These are phyloP conservation scores for Dione vanillae DNA, from an alignment of 2,888 invertebrate species.

Conservation along the genomic window DNA sequence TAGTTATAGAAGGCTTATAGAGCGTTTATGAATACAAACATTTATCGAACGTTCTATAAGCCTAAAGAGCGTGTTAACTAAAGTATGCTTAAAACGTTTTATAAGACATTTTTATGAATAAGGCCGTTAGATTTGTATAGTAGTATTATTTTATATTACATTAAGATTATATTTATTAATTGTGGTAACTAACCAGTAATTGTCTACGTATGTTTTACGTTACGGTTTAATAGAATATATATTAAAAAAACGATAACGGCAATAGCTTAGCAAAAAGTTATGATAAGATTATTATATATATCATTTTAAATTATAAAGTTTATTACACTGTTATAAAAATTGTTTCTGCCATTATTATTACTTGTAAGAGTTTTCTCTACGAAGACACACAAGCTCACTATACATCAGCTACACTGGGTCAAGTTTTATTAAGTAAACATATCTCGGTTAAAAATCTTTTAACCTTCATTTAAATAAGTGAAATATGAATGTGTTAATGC, in stretches of 20 bases:
- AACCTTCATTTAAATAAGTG: not conserved
- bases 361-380: constrained; percentile 1
- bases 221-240: not conserved
- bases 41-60: no score
- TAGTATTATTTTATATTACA: not conserved
- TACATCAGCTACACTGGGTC: constrained; percentile 26
- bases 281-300: constrained; percentile 31
- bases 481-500: not conserved
- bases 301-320: constrained; percentile 20
- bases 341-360: not conserved
- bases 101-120: no score
- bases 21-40: no score
- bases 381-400: constrained; percentile 21
- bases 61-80: no score
- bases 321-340: constrained; percentile 17
- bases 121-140: no score
- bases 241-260: not conserved
- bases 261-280: constrained; percentile 35
- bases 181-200: not conserved
- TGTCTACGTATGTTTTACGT: not conserved
- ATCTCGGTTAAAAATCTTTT: constrained; percentile 22
- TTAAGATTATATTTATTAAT: not conserved
- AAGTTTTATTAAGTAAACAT: constrained; percentile 33
- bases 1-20: no score
- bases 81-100: no score